Evolutionary conservation across 2,797 vertebrate genomes (phyloP).

Genomic region (Leptatherina wallacei): DNA sequence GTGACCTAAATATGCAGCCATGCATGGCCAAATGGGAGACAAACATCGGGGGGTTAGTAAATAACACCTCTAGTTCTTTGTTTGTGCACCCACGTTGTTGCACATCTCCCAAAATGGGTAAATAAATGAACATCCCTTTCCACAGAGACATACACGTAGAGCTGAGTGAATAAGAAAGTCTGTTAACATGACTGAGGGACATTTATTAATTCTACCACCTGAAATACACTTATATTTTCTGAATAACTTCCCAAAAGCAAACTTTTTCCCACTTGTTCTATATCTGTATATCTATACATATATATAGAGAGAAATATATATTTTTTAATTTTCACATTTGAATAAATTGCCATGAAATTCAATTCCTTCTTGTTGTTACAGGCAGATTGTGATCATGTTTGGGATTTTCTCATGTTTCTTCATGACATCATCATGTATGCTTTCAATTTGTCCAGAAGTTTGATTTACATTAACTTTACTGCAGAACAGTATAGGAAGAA

Average conservation of each 20-base stretch:
- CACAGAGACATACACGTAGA: background rate
- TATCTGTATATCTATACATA: too few relatives aligned
- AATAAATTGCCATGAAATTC: too few relatives aligned
- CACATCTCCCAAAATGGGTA: constrained; percentile 21
- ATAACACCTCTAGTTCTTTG: constrained; percentile 72
- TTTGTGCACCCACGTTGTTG: constrained; percentile 36
- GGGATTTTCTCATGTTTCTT: background rate
- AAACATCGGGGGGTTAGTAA: constrained; percentile 70
- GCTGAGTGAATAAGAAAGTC: background rate
- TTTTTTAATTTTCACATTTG: too few relatives aligned
- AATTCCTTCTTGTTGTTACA: too few relatives aligned
- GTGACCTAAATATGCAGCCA: constrained; percentile 82
- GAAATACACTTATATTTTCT: too few relatives aligned
- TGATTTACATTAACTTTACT: background rate
- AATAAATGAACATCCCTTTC: constrained; percentile 3
- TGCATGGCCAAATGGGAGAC: constrained; percentile 68
- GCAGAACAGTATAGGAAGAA: background rate
- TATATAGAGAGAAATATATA: too few relatives aligned
- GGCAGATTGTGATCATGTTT: background rate
- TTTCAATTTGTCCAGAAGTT: background rate
- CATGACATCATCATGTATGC: background rate
- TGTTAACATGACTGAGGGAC: background rate
- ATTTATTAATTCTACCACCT: too few relatives aligned
- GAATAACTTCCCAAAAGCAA: too few relatives aligned
- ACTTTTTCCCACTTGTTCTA: too few relatives aligned